Conservation (phyloP, 2,113 vertebrate species). For the Psilopsiagon aymara region DNA sequence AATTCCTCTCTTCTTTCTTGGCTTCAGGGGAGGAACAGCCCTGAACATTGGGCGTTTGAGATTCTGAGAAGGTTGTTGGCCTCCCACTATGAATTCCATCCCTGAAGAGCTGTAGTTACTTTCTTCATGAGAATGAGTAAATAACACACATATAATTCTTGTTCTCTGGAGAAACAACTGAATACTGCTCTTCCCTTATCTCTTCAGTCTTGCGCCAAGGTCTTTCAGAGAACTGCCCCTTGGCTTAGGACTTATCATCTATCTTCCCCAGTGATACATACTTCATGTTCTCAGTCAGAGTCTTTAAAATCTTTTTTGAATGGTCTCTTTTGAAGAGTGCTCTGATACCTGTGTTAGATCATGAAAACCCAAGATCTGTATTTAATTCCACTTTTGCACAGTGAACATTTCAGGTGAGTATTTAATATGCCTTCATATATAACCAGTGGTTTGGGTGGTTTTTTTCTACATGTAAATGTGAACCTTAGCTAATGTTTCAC, state of each 20-base stretch:
- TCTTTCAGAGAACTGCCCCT: neutral
- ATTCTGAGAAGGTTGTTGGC: neutral
- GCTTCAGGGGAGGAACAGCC: neutral
- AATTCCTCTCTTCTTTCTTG: neutral
- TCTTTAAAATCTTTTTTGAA: neutral
- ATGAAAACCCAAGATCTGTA: constrained; percentile 32
- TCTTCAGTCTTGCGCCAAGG: neutral
- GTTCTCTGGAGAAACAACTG: neutral
- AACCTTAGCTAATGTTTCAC: neutral
- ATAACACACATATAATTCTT: neutral
- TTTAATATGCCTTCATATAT: neutral
- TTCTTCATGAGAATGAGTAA: neutral
- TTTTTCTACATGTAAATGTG: neutral
- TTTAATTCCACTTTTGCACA: constrained; percentile 23
- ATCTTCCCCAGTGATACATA: neutral
- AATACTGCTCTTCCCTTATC: neutral
- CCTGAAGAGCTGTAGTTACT: neutral
- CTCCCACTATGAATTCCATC: neutral
- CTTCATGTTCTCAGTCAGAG: neutral
- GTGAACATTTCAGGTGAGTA: constrained; percentile 13
- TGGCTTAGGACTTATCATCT: neutral
- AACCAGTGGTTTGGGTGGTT: neutral
- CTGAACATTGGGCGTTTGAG: neutral
- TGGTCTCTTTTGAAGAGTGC: constrained; percentile 55
- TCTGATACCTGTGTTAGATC: neutral